Percentiles rank a stretch among this genome's conserved stretches.
Evolutionary conservation across 2,113 vertebrate genomes (phyloP).

Genomic region (Fregetta grallaria): DNA sequence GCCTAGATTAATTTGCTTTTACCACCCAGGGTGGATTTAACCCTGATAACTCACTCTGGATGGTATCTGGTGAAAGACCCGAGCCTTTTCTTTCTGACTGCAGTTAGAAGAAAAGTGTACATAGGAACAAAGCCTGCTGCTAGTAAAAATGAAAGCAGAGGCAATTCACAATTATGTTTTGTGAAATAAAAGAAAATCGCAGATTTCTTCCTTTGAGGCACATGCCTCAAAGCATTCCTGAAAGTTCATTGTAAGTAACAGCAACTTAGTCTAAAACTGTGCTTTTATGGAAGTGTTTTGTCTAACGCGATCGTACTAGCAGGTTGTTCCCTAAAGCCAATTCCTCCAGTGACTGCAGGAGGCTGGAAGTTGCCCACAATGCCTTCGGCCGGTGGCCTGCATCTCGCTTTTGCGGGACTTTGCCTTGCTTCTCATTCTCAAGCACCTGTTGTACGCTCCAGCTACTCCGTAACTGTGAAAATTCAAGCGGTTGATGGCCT

Average conservation of each 20-base stretch:
- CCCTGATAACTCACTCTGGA: not conserved
- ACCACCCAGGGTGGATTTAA: not conserved
- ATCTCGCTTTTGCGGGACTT: not conserved
- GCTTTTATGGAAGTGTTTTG: not conserved
- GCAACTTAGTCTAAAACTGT: not conserved
- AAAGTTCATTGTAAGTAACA: not conserved
- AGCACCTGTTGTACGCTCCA: fast-evolving
- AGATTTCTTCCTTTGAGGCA: not conserved
- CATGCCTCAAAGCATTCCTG: fast-evolving
- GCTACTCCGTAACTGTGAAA: fast-evolving
- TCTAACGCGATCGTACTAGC: not conserved
- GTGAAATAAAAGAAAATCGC: not conserved
- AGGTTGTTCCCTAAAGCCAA: not conserved
- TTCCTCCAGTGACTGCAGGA: not conserved
- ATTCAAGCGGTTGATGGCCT: not conserved
- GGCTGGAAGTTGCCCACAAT: not conserved
- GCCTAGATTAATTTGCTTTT: not conserved
- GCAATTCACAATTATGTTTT: not conserved
- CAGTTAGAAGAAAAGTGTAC: not conserved
- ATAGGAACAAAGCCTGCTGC: not conserved
- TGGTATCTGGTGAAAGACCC: not conserved
- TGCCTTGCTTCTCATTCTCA: not conserved
- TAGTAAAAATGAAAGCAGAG: not conserved
- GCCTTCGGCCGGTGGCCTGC: not conserved
- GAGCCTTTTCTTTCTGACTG: not conserved